These are phyloP conservation scores for Cheirogaleus medius DNA, from an alignment of 2,113 vertebrate genomes.

Conservation along the genomic window DNA sequence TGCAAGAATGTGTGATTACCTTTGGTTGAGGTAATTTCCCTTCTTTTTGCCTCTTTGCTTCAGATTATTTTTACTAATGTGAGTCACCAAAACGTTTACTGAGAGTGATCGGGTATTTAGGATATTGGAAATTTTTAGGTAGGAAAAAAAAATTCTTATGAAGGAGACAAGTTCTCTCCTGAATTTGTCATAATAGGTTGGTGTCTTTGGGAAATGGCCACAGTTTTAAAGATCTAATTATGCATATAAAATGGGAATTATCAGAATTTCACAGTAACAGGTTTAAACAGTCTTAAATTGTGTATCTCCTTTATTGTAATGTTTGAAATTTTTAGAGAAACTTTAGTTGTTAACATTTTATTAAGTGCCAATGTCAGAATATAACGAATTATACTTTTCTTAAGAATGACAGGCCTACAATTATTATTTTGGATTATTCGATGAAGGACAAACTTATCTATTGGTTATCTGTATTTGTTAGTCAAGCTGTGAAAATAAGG, in stretches of 20 bases:
- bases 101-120: slow-evolving; percentile 51
- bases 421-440: slow-evolving; percentile 65
- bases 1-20: slow-evolving; percentile 75
- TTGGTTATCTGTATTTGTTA: slow-evolving; percentile 56
- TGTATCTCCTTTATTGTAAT: slow-evolving; percentile 62
- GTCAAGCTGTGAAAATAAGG: slow-evolving; percentile 70
- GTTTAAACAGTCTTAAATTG: slow-evolving; percentile 79
- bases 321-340: slow-evolving; percentile 66
- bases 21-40: slow-evolving; percentile 54
- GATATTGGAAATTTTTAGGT: slow-evolving; percentile 70
- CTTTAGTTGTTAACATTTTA: slow-evolving; percentile 76
- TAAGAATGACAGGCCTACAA: slow-evolving; percentile 51
- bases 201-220: slow-evolving; percentile 80
- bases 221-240: slow-evolving; percentile 87
- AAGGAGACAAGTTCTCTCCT: slow-evolving; percentile 72
- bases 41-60: slow-evolving; percentile 72
- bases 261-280: slow-evolving; percentile 83
- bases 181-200: slow-evolving; percentile 74
- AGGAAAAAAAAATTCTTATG: slow-evolving; percentile 23
- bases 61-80: slow-evolving; percentile 59
- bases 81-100: slow-evolving; percentile 50
- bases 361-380: slow-evolving; percentile 71
- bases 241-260: slow-evolving; percentile 86
- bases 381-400: slow-evolving; percentile 71
- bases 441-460: slow-evolving; percentile 69